Percentiles rank a stretch among this genome's conserved stretches.
Conservation (phyloP, 2,113 vertebrate species). For the Coptodon bakossiorum region DNA sequence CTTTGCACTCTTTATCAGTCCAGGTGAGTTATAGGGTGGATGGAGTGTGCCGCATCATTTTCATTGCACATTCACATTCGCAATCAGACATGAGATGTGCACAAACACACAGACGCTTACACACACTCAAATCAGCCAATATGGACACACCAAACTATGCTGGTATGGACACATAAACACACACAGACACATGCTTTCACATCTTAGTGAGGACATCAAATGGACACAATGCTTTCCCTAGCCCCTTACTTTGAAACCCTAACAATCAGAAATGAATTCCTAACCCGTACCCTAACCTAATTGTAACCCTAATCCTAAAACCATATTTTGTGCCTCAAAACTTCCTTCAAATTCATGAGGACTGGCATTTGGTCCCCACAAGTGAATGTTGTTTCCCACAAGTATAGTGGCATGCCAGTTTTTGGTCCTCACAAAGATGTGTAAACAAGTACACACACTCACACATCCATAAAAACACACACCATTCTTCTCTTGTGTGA, state of each 20-base stretch:
- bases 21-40: constrained; percentile 57
- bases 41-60: constrained; percentile 40
- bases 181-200: background rate
- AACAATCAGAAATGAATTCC: background rate
- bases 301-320: background rate
- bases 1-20: constrained; percentile 61
- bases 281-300: background rate
- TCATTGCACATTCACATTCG: background rate
- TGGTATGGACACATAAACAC: background rate
- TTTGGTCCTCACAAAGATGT: background rate
- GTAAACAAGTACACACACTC: background rate
- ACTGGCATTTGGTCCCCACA: background rate
- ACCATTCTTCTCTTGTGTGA: constrained; percentile 28
- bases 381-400: background rate
- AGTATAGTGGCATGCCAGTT: background rate
- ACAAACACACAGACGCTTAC: background rate
- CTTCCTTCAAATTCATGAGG: background rate
- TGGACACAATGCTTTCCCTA: background rate
- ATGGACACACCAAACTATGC: background rate
- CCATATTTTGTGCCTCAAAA: background rate
- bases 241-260: background rate
- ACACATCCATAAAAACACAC: background rate
- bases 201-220: background rate
- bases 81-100: background rate
- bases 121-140: background rate